These are phyloP conservation scores for Megamerina dolium DNA, from an alignment of 2,888 invertebrate species.

Conservation along the genomic window DNA sequence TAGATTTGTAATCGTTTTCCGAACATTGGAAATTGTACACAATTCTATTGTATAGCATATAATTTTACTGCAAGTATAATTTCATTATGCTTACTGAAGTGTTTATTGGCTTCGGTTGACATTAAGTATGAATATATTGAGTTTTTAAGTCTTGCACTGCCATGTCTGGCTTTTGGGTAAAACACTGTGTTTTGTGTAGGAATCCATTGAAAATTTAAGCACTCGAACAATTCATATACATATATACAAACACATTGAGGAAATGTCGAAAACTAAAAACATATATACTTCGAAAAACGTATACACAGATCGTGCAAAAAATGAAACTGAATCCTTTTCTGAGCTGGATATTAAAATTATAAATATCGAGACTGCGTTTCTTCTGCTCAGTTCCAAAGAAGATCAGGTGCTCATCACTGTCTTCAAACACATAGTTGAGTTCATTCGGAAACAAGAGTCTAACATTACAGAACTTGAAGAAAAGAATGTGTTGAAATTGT, in stretches of 20 bases:
- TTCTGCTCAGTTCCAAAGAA: conserved; percentile 32
- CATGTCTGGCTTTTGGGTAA: too few species aligned
- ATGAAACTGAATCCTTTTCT: conserved; percentile 25
- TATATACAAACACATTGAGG: background rate
- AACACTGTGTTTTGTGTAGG: too few species aligned
- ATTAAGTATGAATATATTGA: too few species aligned
- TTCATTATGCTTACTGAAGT: too few species aligned
- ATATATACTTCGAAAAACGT: conserved; percentile 21
- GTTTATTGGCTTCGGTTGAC: too few species aligned
- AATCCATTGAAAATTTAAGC: too few species aligned
- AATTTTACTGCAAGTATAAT: too few species aligned
- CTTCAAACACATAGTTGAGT: conserved; percentile 34
- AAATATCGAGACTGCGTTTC: conserved; percentile 28
- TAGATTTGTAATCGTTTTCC: too few species aligned
- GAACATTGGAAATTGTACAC: too few species aligned
- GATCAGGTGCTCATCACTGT: conserved; percentile 30
- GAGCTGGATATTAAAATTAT: conserved; percentile 25
- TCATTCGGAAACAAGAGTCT: conserved; percentile 27
- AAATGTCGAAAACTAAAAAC: conserved; percentile 16
- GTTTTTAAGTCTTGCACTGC: too few species aligned
- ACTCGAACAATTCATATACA: background rate
- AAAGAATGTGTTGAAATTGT: conserved; percentile 25
- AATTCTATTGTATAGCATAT: too few species aligned
- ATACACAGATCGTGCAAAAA: conserved; percentile 31
- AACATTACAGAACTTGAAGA: conserved; percentile 29